These are phyloP conservation scores for Ahaetulla prasina DNA, from an alignment of 2,113 vertebrate species.

Conservation along the genomic window DNA sequence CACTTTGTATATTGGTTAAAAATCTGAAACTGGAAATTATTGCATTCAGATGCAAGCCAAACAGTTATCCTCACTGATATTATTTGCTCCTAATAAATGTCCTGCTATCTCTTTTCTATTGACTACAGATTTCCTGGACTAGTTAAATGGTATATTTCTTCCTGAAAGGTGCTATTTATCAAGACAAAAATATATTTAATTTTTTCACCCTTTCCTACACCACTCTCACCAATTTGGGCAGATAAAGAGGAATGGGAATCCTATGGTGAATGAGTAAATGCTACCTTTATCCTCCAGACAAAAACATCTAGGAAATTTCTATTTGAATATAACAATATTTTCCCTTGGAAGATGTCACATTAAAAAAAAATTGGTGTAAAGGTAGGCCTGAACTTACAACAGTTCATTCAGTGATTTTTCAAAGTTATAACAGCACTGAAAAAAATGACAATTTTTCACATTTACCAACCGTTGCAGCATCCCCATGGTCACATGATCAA, in stretches of 20 bases:
- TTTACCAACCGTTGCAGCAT: too few relatives aligned
- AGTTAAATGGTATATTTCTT: not conserved
- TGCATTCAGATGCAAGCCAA: not conserved
- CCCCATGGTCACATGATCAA: too few relatives aligned
- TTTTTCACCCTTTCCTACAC: not conserved
- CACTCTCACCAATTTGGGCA: not conserved
- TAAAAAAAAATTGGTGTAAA: not conserved
- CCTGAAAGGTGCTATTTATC: not conserved
- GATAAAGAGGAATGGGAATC: not conserved
- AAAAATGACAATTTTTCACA: too few relatives aligned
- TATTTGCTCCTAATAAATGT: not conserved
- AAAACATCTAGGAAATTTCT: not conserved
- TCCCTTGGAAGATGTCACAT: not conserved
- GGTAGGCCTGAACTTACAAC: too few relatives aligned
- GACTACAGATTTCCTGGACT: not conserved
- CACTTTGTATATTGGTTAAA: not conserved
- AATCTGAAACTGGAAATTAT: not conserved
- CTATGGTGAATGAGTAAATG: not conserved
- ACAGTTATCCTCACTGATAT: not conserved
- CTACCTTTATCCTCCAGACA: not conserved
- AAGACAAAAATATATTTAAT: not conserved
- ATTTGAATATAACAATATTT: not conserved
- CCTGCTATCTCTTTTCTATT: not conserved
- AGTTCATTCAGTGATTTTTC: too few relatives aligned
- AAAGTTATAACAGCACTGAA: too few relatives aligned